phyloP scores from a whole-genome alignment of 2,888 invertebrate genomes.

The Serripes groenlandicus region DNA sequence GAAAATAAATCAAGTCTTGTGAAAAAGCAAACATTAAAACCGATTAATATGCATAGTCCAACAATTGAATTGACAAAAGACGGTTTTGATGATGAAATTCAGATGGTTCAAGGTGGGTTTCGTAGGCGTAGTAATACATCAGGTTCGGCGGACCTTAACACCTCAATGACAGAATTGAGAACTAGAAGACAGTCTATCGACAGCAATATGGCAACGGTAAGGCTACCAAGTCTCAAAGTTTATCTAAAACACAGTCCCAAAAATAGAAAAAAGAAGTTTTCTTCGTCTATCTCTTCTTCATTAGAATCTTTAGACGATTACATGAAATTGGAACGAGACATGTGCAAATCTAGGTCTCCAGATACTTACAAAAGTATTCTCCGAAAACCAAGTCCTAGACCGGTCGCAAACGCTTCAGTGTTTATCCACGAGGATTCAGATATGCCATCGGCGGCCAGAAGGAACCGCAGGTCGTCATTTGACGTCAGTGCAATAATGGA shows the following conservation, averaged over 20 bases:
- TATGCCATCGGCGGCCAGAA: not conserved
- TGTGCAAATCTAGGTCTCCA: not conserved
- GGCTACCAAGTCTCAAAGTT: slow-evolving; percentile 9
- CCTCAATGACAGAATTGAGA: slow-evolving; percentile 2
- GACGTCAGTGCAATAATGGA: slow-evolving; percentile 6
- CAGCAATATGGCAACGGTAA: not conserved
- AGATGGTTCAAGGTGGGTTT: slow-evolving; percentile 17
- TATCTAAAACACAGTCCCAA: not conserved
- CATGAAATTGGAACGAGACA: not conserved
- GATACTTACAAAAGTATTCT: slow-evolving; percentile 8
- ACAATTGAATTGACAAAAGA: slow-evolving; percentile 19
- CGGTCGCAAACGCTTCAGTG: slow-evolving; percentile 46
- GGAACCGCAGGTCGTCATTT: slow-evolving; percentile 1
- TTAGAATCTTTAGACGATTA: not conserved
- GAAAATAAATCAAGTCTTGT: not conserved
- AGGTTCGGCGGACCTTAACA: not conserved
- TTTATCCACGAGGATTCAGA: slow-evolving; percentile 35
- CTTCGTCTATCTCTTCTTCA: not conserved
- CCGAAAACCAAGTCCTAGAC: slow-evolving; percentile 20
- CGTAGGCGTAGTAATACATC: slow-evolving; percentile 7
- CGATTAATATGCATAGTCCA: slow-evolving; percentile 16
- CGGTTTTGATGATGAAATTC: not conserved
- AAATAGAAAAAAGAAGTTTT: not conserved
- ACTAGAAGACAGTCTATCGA: not conserved
- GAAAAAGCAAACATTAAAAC: slow-evolving; percentile 30